Evolutionary conservation across 2,113 vertebrate species (phyloP).

Genomic region (Sitta europaea): DNA sequence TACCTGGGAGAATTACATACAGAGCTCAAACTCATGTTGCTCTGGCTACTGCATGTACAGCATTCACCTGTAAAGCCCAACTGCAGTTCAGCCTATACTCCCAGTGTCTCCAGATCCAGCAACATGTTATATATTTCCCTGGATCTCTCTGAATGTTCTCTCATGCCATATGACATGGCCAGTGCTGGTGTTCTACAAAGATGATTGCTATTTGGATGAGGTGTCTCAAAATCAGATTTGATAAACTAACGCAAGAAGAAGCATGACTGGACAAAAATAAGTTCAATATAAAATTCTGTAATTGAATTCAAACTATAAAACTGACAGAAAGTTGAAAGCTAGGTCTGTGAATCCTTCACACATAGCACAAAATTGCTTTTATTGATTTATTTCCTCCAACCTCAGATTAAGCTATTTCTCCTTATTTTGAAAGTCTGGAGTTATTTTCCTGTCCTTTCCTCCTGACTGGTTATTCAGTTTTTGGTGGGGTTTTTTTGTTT

Average conservation of each 20-base stretch:
- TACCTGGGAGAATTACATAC: not conserved
- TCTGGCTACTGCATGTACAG: not conserved
- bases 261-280: not conserved
- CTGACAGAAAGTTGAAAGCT: not conserved
- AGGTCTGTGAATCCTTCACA: not conserved
- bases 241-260: not conserved
- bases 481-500: not conserved
- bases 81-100: not conserved
- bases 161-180: not conserved
- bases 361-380: conserved; percentile 23
- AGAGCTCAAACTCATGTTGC: not conserved
- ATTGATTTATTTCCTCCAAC: conserved; percentile 26
- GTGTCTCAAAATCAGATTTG: not conserved
- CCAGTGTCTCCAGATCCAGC: not conserved
- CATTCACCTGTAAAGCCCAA: not conserved
- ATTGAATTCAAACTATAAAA: not conserved
- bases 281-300: not conserved
- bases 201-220: not conserved
- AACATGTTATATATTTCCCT: not conserved
- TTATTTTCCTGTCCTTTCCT: not conserved
- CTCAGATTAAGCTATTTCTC: not conserved
- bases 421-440: not conserved
- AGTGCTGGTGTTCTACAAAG: not conserved
- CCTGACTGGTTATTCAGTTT: not conserved
- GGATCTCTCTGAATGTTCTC: not conserved